Conservation (phyloP, 30 jellyfish, hydroid and myxozoan species). For the Aurelia aurita region DNA sequence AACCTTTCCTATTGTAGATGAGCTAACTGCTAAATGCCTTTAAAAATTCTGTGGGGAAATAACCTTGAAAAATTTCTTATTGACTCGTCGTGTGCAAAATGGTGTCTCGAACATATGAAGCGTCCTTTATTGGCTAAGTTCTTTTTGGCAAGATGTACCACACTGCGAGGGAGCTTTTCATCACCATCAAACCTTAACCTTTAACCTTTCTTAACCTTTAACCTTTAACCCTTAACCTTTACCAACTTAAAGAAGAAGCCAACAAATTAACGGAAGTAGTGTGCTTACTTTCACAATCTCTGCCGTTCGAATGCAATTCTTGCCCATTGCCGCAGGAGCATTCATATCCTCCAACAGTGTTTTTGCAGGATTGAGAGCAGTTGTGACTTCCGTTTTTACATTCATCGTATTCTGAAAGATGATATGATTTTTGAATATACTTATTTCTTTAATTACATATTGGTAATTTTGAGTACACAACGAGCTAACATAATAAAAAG, state of each 20-base stretch:
- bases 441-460: no score
- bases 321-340: conserved; percentile 75
- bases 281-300: conserved; percentile 76
- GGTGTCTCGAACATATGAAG: no score
- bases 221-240: neutral
- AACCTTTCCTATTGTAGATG: no score
- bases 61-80: neutral
- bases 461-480: no score
- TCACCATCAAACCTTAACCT: neutral
- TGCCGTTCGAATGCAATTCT: conserved; percentile 60
- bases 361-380: conserved; percentile 62
- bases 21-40: neutral
- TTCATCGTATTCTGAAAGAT: conserved; percentile 64
- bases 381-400: conserved; percentile 62
- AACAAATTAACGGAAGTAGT: no score
- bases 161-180: no score
- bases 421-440: neutral
- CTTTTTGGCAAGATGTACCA: no score
- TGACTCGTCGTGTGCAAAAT: neutral
- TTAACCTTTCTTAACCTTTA: neutral
- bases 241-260: no score
- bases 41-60: neutral
- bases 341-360: conserved; percentile 69
- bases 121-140: no score
- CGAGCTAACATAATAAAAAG: no score